Conservation (phyloP, 2,888 invertebrate species). For the Blastobasis lacticolella region DNA sequence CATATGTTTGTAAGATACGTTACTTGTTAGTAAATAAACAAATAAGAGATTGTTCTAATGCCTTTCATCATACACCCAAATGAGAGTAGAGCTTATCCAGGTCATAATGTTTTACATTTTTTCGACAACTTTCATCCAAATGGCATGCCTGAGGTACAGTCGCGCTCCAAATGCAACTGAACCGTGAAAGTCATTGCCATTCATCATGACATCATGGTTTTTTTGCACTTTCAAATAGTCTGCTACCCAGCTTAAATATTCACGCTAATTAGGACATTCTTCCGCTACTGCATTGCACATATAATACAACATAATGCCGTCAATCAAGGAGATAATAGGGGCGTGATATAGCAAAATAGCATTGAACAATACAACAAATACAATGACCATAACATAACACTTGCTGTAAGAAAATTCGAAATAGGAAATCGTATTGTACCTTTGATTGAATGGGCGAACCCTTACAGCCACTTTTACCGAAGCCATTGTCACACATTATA, state of each 20-base stretch:
- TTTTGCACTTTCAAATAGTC: constrained; percentile 60
- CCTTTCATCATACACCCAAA: background rate
- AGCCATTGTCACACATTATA: constrained; percentile 82
- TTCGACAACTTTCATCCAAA: constrained; percentile 63
- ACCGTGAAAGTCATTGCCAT: constrained; percentile 73
- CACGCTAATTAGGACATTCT: background rate
- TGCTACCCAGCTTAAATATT: constrained; percentile 9
- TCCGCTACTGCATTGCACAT: constrained; percentile 9
- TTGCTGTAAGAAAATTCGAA: constrained; percentile 14
- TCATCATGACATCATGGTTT: constrained; percentile 63
- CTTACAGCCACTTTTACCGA: constrained; percentile 94
- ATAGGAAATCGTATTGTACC: constrained; percentile 66
- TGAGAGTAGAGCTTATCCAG: constrained; percentile 14
- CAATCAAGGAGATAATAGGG: constrained; percentile 26
- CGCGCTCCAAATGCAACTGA: constrained; percentile 67
- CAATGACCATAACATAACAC: constrained; percentile 29
- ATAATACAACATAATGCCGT: constrained; percentile 20
- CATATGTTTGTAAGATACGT: background rate
- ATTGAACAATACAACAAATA: constrained; percentile 22
- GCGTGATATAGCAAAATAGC: constrained; percentile 28
- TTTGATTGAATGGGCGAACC: constrained; percentile 92
- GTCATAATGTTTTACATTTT: constrained; percentile 45
- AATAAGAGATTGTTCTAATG: constrained; percentile 15
- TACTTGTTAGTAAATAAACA: constrained; percentile 24
- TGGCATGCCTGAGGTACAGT: constrained; percentile 55